Conservation (phyloP, 2,888 invertebrate species). For the Acanthosoma haemorrhoidale region DNA sequence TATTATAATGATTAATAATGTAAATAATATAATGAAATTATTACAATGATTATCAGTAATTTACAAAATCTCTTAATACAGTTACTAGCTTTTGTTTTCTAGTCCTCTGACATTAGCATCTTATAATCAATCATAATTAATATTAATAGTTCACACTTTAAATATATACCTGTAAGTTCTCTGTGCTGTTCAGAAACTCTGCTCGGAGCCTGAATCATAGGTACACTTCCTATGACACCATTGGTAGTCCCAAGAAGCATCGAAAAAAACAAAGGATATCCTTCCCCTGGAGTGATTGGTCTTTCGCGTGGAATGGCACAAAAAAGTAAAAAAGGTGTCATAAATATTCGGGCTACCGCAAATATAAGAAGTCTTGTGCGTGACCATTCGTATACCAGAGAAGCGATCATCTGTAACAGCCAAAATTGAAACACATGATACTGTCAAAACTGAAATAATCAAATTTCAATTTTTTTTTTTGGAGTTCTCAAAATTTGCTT, state of each 20-base stretch:
- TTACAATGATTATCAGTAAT: background rate
- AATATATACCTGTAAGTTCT: slow-evolving; percentile 84
- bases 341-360: slow-evolving; percentile 63
- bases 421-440: background rate
- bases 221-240: slow-evolving; percentile 83
- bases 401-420: slow-evolving; percentile 3
- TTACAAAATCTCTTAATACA: too few relatives aligned
- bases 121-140: too few relatives aligned
- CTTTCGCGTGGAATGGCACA: slow-evolving; percentile 72
- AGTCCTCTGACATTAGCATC: too few relatives aligned
- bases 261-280: slow-evolving; percentile 62
- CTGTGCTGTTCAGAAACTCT: slow-evolving; percentile 79
- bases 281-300: slow-evolving; percentile 64
- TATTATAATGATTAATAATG: background rate
- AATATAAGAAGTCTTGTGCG: slow-evolving; percentile 69
- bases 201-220: slow-evolving; percentile 86
- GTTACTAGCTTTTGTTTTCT: too few relatives aligned
- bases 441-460: background rate
- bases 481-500: too few relatives aligned
- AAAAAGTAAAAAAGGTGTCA: slow-evolving; percentile 75
- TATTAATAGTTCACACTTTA: too few relatives aligned
- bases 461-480: background rate
- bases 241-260: slow-evolving; percentile 73
- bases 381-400: slow-evolving; percentile 73
- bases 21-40: background rate